A percentile compares a stretch with the other conserved stretches of the same genome.
These are phyloP conservation scores for Pristionchus mayeri DNA, from an alignment of 2,888 invertebrate species.

Conservation along the genomic window DNA sequence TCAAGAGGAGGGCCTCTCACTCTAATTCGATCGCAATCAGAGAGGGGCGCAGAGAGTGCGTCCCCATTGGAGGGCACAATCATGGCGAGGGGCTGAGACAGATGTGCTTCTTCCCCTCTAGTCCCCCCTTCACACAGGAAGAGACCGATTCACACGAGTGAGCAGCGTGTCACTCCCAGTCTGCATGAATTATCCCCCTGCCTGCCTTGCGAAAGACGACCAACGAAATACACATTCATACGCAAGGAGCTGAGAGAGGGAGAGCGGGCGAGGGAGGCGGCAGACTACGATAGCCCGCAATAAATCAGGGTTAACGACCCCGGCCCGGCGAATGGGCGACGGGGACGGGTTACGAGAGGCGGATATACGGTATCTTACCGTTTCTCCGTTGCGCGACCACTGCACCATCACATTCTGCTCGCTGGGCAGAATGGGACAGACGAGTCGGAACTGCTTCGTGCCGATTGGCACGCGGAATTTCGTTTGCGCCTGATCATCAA, in stretches of 20 bases:
- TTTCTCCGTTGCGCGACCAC: conserved; percentile 73
- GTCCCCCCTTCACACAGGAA: not conserved
- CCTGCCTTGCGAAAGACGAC: conserved; percentile 42
- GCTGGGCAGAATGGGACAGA: conserved; percentile 68
- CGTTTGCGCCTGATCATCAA: conserved; percentile 64
- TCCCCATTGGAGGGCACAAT: not conserved
- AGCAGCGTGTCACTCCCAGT: conserved; percentile 44
- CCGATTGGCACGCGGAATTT: conserved; percentile 70
- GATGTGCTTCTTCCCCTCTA: conserved; percentile 40
- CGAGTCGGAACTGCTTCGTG: conserved; percentile 69
- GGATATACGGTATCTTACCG: conserved; percentile 46
- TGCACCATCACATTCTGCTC: conserved; percentile 68
- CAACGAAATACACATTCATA: conserved; percentile 36
- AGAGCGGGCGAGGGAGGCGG: not conserved
- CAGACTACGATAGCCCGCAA: conserved; percentile 25
- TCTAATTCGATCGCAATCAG: conserved; percentile 49
- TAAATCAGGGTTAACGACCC: conserved; percentile 39
- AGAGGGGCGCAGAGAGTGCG: not conserved
- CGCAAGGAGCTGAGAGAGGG: not conserved
- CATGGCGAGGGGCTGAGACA: conserved; percentile 6
- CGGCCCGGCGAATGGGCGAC: not conserved
- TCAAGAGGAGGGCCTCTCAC: conserved; percentile 43
- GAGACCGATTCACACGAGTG: conserved; percentile 43
- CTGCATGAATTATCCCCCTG: conserved; percentile 47
- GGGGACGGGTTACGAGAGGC: not conserved